These are phyloP conservation scores for Metallyticus violacea DNA, from an alignment of 2,888 invertebrate species.

Conservation along the genomic window DNA sequence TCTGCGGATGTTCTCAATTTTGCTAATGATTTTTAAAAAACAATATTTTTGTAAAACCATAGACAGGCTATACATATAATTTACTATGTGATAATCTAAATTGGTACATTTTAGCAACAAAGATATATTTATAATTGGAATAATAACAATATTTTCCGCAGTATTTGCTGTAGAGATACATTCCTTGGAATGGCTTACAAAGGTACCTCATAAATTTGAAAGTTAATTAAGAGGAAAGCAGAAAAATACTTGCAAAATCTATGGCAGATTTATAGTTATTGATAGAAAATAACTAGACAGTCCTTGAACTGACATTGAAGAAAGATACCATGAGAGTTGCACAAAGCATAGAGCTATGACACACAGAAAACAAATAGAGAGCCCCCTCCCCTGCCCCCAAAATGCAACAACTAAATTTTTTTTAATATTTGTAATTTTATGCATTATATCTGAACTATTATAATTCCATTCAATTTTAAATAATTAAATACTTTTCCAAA, in stretches of 20 bases:
- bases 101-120: neutral
- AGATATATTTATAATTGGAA: neutral
- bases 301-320: no score
- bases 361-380: no score
- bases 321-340: no score
- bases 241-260: neutral
- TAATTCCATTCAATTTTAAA: no score
- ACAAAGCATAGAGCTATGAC: no score
- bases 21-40: neutral
- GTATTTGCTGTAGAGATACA: neutral
- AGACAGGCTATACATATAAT: neutral
- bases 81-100: neutral
- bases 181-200: neutral
- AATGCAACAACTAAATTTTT: no score
- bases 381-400: no score
- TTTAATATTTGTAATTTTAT: no score
- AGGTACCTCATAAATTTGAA: neutral
- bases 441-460: no score
- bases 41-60: neutral
- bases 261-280: neutral
- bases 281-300: no score
- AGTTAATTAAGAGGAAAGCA: no score
- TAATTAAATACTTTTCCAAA: no score
- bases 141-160: neutral
- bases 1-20: neutral